Percentiles rank a stretch among this genome's conserved stretches.
phyloP scores from a whole-genome alignment of 2,888 invertebrate species.

The Eubasilissa splendida region DNA sequence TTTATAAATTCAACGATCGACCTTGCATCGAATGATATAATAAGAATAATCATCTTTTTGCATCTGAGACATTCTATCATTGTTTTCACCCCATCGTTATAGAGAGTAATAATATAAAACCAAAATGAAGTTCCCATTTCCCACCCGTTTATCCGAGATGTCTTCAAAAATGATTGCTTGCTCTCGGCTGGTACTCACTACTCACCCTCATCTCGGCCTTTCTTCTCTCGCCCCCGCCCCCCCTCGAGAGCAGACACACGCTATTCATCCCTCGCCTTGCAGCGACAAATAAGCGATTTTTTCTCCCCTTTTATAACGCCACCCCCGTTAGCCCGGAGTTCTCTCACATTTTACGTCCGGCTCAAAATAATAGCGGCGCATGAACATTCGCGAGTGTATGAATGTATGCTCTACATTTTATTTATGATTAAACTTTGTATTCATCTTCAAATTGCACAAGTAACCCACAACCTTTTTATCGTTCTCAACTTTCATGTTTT shows the following conservation, averaged over 20 bases:
- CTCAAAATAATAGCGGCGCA: too few relatives aligned
- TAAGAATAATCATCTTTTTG: too few relatives aligned
- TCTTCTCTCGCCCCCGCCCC: conserved; percentile 56
- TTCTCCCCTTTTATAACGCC: conserved; percentile 13
- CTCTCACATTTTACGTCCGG: not conserved
- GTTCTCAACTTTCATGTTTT: too few relatives aligned
- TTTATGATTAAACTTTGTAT: too few relatives aligned
- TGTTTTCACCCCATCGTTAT: conserved; percentile 5
- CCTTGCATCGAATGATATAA: too few relatives aligned
- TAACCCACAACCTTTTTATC: too few relatives aligned
- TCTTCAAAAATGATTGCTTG: conserved; percentile 37
- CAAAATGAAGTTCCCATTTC: conserved; percentile 40
- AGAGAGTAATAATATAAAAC: not conserved
- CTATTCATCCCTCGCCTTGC: conserved; percentile 11
- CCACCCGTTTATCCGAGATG: conserved; percentile 35
- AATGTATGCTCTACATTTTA: too few relatives aligned
- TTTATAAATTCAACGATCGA: too few relatives aligned
- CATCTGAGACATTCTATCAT: conserved; percentile 1
- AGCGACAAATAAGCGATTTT: conserved; percentile 3
- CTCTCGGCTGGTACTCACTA: conserved; percentile 21
- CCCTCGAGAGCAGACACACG: conserved; percentile 19
- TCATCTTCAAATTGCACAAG: too few relatives aligned
- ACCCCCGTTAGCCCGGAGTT: not conserved
- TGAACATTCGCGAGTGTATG: too few relatives aligned
- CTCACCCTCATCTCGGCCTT: conserved; percentile 36